Conservation (phyloP, 2,797 vertebrate species). For the Erethizon dorsatum region DNA sequence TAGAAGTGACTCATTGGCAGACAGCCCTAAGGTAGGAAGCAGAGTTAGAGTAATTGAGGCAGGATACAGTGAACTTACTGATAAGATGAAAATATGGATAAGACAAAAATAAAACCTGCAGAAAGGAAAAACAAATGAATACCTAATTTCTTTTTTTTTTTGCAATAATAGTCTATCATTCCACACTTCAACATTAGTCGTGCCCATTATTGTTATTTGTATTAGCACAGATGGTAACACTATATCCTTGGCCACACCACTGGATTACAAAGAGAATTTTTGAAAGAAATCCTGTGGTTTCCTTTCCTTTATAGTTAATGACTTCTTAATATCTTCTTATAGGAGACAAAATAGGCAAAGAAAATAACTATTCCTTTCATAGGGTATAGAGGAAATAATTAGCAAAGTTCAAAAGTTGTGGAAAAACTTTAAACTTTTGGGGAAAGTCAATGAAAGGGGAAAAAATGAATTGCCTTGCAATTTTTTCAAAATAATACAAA, state of each 20-base stretch:
- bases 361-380: neutral
- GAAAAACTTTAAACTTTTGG: constrained; percentile 6
- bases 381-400: neutral
- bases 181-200: neutral
- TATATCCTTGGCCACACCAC: neutral
- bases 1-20: constrained; percentile 7
- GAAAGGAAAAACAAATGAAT: constrained; percentile 10
- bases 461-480: neutral
- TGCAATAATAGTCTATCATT: constrained; percentile 30
- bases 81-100: neutral
- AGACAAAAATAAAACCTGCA: constrained; percentile 41
- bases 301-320: constrained; percentile 61
- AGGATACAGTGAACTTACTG: neutral
- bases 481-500: neutral
- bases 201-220: constrained; percentile 41
- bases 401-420: constrained; percentile 15
- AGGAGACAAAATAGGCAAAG: neutral
- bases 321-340: constrained; percentile 43
- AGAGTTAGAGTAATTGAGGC: neutral
- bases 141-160: constrained; percentile 54
- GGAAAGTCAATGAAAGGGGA: neutral
- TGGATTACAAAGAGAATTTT: neutral
- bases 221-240: constrained; percentile 42
- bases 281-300: constrained; percentile 58
- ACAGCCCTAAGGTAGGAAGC: neutral